Conservation (phyloP, 2,888 invertebrate species). For the Xanthia icteritia region DNA sequence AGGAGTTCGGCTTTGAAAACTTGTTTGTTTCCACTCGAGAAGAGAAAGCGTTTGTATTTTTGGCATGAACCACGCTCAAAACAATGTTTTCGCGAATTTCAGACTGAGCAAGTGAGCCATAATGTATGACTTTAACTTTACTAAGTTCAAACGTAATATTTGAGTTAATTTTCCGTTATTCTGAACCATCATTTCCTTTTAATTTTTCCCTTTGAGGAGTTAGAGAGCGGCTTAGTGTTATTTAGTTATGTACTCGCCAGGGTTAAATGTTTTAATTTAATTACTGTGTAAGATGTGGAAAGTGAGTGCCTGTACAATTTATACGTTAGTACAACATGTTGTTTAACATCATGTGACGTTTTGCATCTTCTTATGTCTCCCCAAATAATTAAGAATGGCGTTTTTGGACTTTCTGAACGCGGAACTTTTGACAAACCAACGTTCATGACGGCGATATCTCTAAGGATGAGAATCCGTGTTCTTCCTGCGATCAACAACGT, state of each 20-base stretch:
- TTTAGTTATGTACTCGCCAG: slow-evolving; percentile 12
- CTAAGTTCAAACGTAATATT: slow-evolving; percentile 38
- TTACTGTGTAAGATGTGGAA: neutral
- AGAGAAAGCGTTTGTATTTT: slow-evolving; percentile 60
- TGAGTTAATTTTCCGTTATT: slow-evolving; percentile 44
- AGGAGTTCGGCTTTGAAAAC: slow-evolving; percentile 68
- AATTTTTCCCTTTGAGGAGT: slow-evolving; percentile 26
- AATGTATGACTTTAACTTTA: slow-evolving; percentile 50
- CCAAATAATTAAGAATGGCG: no score
- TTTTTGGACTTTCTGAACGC: no score
- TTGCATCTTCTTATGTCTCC: neutral
- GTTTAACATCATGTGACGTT: neutral
- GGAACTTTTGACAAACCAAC: no score
- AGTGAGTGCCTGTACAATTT: neutral
- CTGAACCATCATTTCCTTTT: slow-evolving; percentile 21
- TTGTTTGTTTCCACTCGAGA: slow-evolving; percentile 69
- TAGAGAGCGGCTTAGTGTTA: slow-evolving; percentile 10
- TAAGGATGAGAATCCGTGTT: no score
- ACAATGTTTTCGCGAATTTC: slow-evolving; percentile 62
- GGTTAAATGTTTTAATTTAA: slow-evolving; percentile 7
- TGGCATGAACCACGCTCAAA: slow-evolving; percentile 55
- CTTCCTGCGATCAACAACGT: no score
- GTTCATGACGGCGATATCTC: no score
- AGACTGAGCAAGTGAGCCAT: slow-evolving; percentile 32
- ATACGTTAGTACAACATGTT: neutral